phyloP scores from a whole-genome alignment of 2,888 invertebrate species.

The Diplazon laetatorius region DNA sequence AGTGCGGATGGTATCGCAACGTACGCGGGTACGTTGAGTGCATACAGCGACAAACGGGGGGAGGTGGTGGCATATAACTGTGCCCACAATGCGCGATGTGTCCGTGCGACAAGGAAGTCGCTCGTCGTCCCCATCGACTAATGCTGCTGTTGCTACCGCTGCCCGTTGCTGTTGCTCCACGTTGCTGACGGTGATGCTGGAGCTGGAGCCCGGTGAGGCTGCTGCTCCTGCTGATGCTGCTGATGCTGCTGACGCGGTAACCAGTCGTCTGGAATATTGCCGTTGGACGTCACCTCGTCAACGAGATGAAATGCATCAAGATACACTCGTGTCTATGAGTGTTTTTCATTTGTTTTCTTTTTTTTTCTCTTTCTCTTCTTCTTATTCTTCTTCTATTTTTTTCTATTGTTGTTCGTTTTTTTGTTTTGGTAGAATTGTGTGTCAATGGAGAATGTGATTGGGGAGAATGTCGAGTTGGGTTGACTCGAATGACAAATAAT shows the following conservation, averaged over 20 bases:
- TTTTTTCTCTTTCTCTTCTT: neutral
- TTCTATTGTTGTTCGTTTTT: too few relatives aligned
- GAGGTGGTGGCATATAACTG: slow-evolving; percentile 62
- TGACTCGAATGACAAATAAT: too few relatives aligned
- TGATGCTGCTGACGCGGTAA: slow-evolving; percentile 40
- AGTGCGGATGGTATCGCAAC: slow-evolving; percentile 24
- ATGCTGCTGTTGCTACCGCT: neutral
- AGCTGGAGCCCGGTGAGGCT: slow-evolving; percentile 22
- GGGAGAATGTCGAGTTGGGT: too few relatives aligned
- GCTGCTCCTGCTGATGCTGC: slow-evolving; percentile 6
- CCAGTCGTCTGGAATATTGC: slow-evolving; percentile 29
- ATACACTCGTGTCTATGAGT: slow-evolving; percentile 16
- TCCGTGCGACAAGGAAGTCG: slow-evolving; percentile 54
- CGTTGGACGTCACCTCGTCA: slow-evolving; percentile 38
- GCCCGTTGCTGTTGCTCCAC: neutral
- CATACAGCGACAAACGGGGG: slow-evolving; percentile 19
- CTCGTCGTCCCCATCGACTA: slow-evolving; percentile 51
- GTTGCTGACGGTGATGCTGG: slow-evolving; percentile 12
- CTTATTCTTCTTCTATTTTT: neutral
- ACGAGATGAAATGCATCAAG: slow-evolving; percentile 13
- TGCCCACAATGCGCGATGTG: slow-evolving; percentile 51
- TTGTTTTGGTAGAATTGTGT: too few relatives aligned
- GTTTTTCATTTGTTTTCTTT: slow-evolving; percentile 6
- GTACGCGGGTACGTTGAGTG: slow-evolving; percentile 1
- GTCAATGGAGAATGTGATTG: too few relatives aligned